A percentile compares a stretch with the other conserved stretches of the same genome.
Conservation (phyloP, 2,113 vertebrate species). For the cattle (Bos taurus) region DNA sequence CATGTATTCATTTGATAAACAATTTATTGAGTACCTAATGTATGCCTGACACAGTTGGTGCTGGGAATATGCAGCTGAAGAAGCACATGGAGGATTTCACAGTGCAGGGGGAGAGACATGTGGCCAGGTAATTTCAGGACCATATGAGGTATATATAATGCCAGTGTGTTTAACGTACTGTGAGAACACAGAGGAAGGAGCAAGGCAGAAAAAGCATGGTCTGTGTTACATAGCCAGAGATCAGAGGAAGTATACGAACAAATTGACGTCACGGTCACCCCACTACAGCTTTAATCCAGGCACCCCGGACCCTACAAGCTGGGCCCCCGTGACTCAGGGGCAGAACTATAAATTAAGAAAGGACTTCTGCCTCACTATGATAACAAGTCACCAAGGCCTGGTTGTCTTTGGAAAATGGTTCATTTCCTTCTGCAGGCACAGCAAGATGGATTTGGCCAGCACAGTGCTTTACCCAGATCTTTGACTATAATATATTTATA, state of each 20-base stretch:
- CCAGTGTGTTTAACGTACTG: not conserved
- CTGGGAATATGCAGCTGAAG: not conserved
- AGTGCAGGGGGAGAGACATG: not conserved
- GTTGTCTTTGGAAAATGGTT: not conserved
- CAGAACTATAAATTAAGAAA: not conserved
- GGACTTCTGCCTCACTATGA: accelerated
- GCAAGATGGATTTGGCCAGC: not conserved
- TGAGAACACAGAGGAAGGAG: not conserved
- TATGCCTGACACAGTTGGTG: not conserved
- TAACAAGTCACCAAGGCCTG: not conserved
- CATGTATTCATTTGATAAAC: not conserved
- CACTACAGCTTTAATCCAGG: not conserved
- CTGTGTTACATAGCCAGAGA: not conserved
- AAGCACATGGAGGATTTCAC: accelerated
- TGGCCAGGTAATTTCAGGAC: too few species aligned
- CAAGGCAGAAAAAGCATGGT: not conserved
- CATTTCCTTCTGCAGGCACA: not conserved
- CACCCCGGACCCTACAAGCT: too few species aligned
- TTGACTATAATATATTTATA: not conserved
- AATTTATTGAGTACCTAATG: not conserved
- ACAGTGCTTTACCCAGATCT: not conserved
- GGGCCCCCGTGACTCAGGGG: not conserved
- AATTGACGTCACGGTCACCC: not conserved
- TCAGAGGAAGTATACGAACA: not conserved
- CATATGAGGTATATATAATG: accelerated